Conservation (phyloP, 2,888 invertebrate species). For the Cactoblastis cactorum region DNA sequence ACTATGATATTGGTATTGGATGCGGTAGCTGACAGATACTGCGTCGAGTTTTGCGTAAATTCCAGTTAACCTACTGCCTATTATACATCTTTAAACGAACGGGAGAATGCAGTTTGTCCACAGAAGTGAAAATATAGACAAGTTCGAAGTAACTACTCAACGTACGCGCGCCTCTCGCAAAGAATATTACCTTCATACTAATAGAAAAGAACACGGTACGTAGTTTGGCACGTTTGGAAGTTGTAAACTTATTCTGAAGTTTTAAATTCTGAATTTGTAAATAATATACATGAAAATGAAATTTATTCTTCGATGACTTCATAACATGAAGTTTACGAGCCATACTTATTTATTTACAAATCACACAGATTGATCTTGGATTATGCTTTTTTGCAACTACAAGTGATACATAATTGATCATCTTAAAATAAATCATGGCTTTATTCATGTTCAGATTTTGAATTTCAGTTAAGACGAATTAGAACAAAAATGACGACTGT, state of each 20-base stretch:
- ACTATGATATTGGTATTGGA: slow-evolving; percentile 6
- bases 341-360: too few relatives aligned
- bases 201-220: neutral
- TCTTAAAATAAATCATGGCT: too few relatives aligned
- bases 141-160: slow-evolving; percentile 10
- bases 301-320: slow-evolving; percentile 24
- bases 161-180: neutral
- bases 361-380: too few relatives aligned
- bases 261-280: too few relatives aligned
- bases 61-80: slow-evolving; percentile 27
- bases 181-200: neutral
- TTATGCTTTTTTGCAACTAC: too few relatives aligned
- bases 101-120: slow-evolving; percentile 32
- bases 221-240: slow-evolving; percentile 1
- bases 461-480: too few relatives aligned
- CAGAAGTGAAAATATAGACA: slow-evolving; percentile 33
- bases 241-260: neutral
- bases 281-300: too few relatives aligned
- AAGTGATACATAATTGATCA: too few relatives aligned
- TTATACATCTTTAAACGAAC: slow-evolving; percentile 30
- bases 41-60: slow-evolving; percentile 23
- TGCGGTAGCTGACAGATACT: slow-evolving; percentile 14
- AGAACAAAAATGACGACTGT: too few relatives aligned
- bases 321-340: slow-evolving; percentile 5
- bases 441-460: too few relatives aligned